These are phyloP conservation scores for Tribolium madens DNA, from an alignment of 1,140 invertebrate genomes.

Conservation along the genomic window DNA sequence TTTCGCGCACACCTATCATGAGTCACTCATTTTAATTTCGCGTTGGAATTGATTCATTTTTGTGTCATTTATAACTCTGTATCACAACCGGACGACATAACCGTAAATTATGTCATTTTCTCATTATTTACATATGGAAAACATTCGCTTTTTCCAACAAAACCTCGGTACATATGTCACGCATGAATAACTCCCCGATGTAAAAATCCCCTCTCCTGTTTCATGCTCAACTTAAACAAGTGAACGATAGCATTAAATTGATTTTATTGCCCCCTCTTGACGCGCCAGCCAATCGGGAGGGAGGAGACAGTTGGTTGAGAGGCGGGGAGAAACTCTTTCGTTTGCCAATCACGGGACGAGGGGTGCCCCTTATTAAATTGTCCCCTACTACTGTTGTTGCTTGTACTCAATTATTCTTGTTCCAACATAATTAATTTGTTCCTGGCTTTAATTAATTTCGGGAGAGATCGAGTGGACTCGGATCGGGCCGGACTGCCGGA, in stretches of 20 bases:
- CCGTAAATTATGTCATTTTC: slow-evolving; percentile 47
- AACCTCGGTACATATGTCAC: slow-evolving; percentile 24
- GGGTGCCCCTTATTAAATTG: slow-evolving; percentile 45
- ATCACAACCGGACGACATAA: slow-evolving; percentile 32
- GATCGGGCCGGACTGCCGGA: not conserved
- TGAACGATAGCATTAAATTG: slow-evolving; percentile 59
- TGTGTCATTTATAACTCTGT: slow-evolving; percentile 20
- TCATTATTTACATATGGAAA: slow-evolving; percentile 42
- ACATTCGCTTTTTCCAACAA: slow-evolving; percentile 25
- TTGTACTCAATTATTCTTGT: slow-evolving; percentile 50
- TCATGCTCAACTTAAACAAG: slow-evolving; percentile 54
- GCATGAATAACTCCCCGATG: slow-evolving; percentile 26
- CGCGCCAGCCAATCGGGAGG: slow-evolving; percentile 54
- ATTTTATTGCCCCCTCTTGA: slow-evolving; percentile 60
- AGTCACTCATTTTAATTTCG: not conserved
- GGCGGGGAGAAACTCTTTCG: slow-evolving; percentile 54
- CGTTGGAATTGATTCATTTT: slow-evolving; percentile 8
- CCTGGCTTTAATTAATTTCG: slow-evolving; percentile 52
- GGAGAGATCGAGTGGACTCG: not conserved
- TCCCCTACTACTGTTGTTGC: slow-evolving; percentile 41
- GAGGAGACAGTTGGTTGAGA: slow-evolving; percentile 50
- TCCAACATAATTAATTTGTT: slow-evolving; percentile 55
- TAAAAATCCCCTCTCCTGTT: slow-evolving; percentile 41
- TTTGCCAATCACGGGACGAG: slow-evolving; percentile 54
- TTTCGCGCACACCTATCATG: slow-evolving; percentile 17